Conservation (phyloP, 1,140 invertebrate genomes). For the Choristoneura fumiferana region DNA sequence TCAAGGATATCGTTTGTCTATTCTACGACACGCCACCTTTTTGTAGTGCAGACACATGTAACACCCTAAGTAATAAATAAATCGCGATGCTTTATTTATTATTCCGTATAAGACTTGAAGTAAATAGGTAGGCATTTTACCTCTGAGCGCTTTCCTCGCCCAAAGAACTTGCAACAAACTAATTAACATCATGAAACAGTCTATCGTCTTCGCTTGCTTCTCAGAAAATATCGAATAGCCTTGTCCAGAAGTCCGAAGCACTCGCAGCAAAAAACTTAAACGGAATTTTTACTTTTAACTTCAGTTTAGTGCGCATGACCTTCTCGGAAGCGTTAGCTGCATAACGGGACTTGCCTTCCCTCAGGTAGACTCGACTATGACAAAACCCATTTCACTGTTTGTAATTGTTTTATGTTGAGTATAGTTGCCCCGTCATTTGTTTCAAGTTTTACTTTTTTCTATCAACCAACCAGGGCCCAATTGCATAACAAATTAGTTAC, state of each 20-base stretch:
- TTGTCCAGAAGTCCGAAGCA: constrained; percentile 33
- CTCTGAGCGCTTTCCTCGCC: background rate
- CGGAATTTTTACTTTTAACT: constrained; percentile 55
- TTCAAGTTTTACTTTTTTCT: too few species aligned
- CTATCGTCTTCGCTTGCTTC: background rate
- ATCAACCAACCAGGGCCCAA: too few species aligned
- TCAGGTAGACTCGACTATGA: constrained; percentile 50
- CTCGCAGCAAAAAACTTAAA: constrained; percentile 58
- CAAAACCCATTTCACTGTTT: constrained; percentile 7
- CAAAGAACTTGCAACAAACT: constrained; percentile 7
- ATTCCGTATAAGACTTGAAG: too few species aligned
- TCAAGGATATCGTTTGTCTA: too few species aligned
- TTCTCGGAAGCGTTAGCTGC: constrained; percentile 66
- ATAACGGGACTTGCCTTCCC: constrained; percentile 63
- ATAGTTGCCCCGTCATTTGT: too few species aligned
- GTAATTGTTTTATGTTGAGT: background rate
- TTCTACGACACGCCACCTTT: too few species aligned
- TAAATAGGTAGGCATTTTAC: too few species aligned
- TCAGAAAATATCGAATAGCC: constrained; percentile 26
- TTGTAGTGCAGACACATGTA: too few species aligned
- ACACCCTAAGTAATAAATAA: too few species aligned
- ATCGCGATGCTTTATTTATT: too few species aligned
- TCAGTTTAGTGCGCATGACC: constrained; percentile 65
- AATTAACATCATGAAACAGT: constrained; percentile 1
- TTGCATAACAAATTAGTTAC: too few species aligned